Conservation (phyloP, 2,797 vertebrate genomes). For the Bradypus variegatus region DNA sequence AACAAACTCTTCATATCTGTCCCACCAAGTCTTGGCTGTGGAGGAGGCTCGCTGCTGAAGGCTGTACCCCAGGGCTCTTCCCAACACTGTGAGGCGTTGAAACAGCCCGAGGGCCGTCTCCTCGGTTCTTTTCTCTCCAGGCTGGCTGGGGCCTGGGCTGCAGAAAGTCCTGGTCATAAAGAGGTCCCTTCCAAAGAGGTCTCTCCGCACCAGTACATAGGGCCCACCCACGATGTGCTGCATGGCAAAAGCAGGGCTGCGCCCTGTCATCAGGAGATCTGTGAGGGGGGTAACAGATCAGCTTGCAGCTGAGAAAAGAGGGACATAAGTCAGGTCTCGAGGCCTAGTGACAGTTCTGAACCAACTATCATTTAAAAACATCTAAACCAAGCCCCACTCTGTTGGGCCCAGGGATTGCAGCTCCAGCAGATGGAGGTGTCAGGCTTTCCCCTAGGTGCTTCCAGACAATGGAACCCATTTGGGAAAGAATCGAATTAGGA, state of each 20-base stretch:
- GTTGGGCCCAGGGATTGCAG: background rate
- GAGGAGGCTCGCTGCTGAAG: slow-evolving; percentile 71
- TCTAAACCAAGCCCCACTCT: background rate
- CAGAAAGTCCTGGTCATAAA: slow-evolving; percentile 73
- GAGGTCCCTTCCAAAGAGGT: slow-evolving; percentile 59
- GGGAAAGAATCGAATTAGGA: background rate
- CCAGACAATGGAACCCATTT: background rate
- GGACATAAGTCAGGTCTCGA: background rate
- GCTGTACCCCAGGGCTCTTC: slow-evolving; percentile 76
- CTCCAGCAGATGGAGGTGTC: background rate
- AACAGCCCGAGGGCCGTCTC: slow-evolving; percentile 69
- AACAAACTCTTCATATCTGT: slow-evolving; percentile 92
- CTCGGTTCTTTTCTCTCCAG: slow-evolving; percentile 57
- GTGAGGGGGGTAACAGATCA: slow-evolving; percentile 41
- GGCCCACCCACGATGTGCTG: slow-evolving; percentile 70
- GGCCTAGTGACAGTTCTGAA: background rate
- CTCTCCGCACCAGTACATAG: slow-evolving; percentile 59
- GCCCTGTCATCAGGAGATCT: slow-evolving; percentile 71
- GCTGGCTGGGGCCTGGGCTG: slow-evolving; percentile 70
- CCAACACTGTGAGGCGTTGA: slow-evolving; percentile 74
- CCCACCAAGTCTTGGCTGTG: slow-evolving; percentile 86
- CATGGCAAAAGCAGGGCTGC: slow-evolving; percentile 69
- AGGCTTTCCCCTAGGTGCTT: background rate
- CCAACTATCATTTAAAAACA: background rate
- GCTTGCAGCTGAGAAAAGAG: background rate